A percentile compares a stretch with the other conserved stretches of the same genome.
Evolutionary conservation across 1,140 invertebrate species (phyloP).

Genomic region (Zaprionus nigranus): DNA sequence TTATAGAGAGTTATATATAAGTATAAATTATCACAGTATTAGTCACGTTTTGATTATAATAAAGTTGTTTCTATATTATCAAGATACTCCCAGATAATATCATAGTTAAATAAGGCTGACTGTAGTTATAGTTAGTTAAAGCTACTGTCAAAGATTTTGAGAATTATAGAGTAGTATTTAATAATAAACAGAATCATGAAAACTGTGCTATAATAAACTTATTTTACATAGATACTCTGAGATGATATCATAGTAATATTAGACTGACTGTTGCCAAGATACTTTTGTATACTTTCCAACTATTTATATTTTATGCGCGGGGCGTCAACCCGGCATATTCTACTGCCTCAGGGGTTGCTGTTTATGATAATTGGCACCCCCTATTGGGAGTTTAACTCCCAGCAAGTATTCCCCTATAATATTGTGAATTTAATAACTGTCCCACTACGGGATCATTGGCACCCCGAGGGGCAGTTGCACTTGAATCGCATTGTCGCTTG

Average conservation of each 20-base stretch:
- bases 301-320: neutral
- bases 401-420: neutral
- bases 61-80: no score
- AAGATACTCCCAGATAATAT: no score
- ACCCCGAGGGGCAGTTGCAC: neutral
- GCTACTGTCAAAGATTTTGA: no score
- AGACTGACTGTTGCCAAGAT: neutral
- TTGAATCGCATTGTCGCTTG: slow-evolving; percentile 20
- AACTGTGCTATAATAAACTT: no score
- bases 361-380: neutral
- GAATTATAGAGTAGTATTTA: no score
- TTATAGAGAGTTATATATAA: neutral
- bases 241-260: neutral
- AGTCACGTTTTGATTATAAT: no score
- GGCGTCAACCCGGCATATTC: neutral
- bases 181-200: no score
- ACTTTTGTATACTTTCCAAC: neutral
- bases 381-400: neutral
- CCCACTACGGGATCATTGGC: neutral
- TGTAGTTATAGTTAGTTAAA: no score
- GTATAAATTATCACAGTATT: no score
- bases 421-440: neutral
- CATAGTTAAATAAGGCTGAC: no score
- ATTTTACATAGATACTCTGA: neutral
- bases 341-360: neutral